Percentiles rank a stretch among this genome's conserved stretches.
Evolutionary conservation across 2,888 invertebrate genomes (phyloP).

Genomic region (Agrochola lychnidis): DNA sequence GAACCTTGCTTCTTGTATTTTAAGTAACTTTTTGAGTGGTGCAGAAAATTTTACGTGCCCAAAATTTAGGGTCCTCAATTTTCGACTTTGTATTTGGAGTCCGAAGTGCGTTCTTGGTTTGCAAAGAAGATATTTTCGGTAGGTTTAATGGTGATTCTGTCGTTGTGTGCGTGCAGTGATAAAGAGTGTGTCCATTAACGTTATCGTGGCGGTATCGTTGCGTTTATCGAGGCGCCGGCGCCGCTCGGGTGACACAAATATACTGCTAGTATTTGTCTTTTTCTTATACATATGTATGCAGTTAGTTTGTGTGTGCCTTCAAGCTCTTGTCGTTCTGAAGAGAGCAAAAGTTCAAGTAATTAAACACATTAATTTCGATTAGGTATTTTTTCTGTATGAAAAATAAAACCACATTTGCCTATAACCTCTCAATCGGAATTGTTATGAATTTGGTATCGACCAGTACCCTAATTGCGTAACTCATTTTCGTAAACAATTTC

Average conservation of each 20-base stretch:
- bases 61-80: slow-evolving; percentile 30
- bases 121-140: slow-evolving; percentile 71
- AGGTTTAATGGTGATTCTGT: slow-evolving; percentile 74
- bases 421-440: slow-evolving; percentile 23
- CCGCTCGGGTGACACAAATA: slow-evolving; percentile 80
- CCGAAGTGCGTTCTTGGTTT: slow-evolving; percentile 66
- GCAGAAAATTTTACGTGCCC: slow-evolving; percentile 13
- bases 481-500: too few species aligned
- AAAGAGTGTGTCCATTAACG: slow-evolving; percentile 87
- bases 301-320: slow-evolving; percentile 61
- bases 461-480: too few species aligned
- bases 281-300: slow-evolving; percentile 62
- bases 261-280: slow-evolving; percentile 80
- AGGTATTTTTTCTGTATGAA: neutral
- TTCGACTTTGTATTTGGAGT: slow-evolving; percentile 56
- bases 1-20: slow-evolving; percentile 70
- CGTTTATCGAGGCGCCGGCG: slow-evolving; percentile 89
- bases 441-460: slow-evolving; percentile 46
- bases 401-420: slow-evolving; percentile 6
- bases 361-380: slow-evolving; percentile 1
- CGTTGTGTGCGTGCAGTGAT: slow-evolving; percentile 77
- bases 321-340: slow-evolving; percentile 18
- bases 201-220: slow-evolving; percentile 87
- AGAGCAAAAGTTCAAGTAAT: slow-evolving; percentile 35
- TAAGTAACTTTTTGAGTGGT: slow-evolving; percentile 49